Evolutionary conservation across 2,113 vertebrate genomes (phyloP), one percentile per base, ranked within the genome.

Genomic region (Oplegnathus fasciatus): DNA sequence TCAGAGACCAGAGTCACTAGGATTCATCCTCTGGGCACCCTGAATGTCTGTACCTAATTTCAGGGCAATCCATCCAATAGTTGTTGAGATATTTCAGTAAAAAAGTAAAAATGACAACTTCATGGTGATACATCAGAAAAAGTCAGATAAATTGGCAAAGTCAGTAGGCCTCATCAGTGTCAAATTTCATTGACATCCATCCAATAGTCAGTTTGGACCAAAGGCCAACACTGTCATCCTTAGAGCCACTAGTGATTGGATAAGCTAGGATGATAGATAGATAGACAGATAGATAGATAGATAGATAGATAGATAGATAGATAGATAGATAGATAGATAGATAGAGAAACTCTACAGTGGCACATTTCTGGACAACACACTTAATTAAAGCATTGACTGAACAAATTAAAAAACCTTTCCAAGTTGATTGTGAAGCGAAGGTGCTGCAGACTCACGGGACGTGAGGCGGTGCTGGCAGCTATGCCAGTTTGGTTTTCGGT

Each of bases 351-450:
- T 26, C 9, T 48, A 46, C 22, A 65, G 32, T 15, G 32, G 48
- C 24, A 64, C 26, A 46, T 58, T 55, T 58, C 26, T 58, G 4
- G 74, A 46, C 18, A 28, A n/a, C n/a, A 67, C 14, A 74, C 60
- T 82, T 77, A 60, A 84, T 84, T 80, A 72, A 75, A 78, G 40
- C 46, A 66, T 17, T 74, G 70, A 83, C 68, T 26, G 71, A 84
- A 80, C 28, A 68, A 83, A 82, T 75, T 0, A 14, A 81, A 34
- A 44, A 60, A 62, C 17, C 40, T 75, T 26, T 82, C 71, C 4
- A 34, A 40, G 40, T 11, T 70, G 61, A 88, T 64, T 64, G 62
- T 34, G 26, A 20, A 75, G 34, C 44, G 17, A 34, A 54, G 60
- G 76, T 58, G 64, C 58, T 44, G 64, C 15, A 65, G 48, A 83